Base-by-base conservation (phyloP, 2,888 invertebrate genomes). In the Anagyrus pseudococci region DNA sequence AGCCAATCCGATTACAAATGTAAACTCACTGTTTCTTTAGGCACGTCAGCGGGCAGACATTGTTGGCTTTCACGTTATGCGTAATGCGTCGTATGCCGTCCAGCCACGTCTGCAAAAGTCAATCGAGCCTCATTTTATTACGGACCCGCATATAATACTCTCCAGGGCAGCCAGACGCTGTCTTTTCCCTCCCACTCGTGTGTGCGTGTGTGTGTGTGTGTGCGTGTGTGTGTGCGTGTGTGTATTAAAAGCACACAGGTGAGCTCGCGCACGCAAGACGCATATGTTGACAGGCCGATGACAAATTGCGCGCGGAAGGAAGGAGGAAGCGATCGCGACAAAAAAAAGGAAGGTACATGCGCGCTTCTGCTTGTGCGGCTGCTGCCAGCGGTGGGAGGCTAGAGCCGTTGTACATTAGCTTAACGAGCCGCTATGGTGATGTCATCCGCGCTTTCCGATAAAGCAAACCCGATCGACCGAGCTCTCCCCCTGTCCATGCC, bases 11-110 rank as follows among this genome's bases (percentile, higher is more conserved):
- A 69, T 68, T 67, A 63, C 66, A 67, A 70, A 62, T 57, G 66
- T 37, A 71, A 79, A 94, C 97, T 94, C 91, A 99, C 98, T 99
- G 98, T 87, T 99, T 99, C 85, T 93, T 94, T 75, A 99, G 89
- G 85, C 96, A 96, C 75, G 96, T 98, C 92, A 96, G 94, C 61
- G 99, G 98, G 83, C 98, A 98, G 77, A 97, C 91, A 87, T 99
- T 98, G 88, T 96, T 97, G 76, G 96, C 96, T 87, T 98, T 98
- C 77, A 95, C 96, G 86, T 98, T 98, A 87, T 97, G 96, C 68
- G 98, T 96, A 82, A 98, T 94, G 84, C 88, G 88, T 83, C 98
- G 88, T 76, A 99, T 87, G 71, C 93, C 95, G 82, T 94, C 91
- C 85, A 97, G 89, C 98, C 98, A 99, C 81, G 89, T 90, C 97